These are phyloP conservation scores for Oryzias melastigma DNA, from an alignment of 2,113 vertebrate genomes.

Conservation along the genomic window DNA sequence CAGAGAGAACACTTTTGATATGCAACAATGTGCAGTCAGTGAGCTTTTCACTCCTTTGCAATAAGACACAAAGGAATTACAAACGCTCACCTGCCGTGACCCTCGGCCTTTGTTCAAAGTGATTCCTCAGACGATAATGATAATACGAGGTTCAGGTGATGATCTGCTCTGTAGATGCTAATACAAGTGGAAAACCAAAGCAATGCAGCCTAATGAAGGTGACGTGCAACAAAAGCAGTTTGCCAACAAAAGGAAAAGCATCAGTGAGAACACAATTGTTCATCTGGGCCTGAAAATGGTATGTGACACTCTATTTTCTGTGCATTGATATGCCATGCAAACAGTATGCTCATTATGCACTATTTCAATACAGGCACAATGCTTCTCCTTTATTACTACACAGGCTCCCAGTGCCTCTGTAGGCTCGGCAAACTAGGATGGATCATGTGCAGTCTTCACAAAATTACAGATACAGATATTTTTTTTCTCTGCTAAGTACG, in stretches of 20 bases:
- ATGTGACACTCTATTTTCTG: constrained; percentile 14
- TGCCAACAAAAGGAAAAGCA: constrained; percentile 43
- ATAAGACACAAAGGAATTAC: constrained; percentile 32
- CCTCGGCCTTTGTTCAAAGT: constrained; percentile 22
- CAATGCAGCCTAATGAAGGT: constrained; percentile 46
- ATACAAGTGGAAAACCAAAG: constrained; percentile 42
- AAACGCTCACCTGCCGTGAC: constrained; percentile 33
- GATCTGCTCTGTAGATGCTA: constrained; percentile 27
- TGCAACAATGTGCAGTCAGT: constrained; percentile 16
- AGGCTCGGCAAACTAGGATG: neutral
- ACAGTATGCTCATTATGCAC: constrained; percentile 9
- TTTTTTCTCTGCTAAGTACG: neutral
- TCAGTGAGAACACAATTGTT: constrained; percentile 17
- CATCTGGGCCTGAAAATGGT: constrained; percentile 26
- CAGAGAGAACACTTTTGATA: neutral
- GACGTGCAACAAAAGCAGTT: constrained; percentile 32
- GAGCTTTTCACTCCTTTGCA: constrained; percentile 43
- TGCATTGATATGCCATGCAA: constrained; percentile 29
- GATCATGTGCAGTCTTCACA: neutral
- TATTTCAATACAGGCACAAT: constrained; percentile 2
- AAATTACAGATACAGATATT: constrained; percentile 1
- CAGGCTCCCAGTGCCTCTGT: neutral
- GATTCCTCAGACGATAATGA: constrained; percentile 29
- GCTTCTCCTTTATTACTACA: constrained; percentile 7
- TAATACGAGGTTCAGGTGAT: constrained; percentile 47